Base-by-base conservation (phyloP, 2,888 invertebrate genomes). In the Meta bourneti region DNA sequence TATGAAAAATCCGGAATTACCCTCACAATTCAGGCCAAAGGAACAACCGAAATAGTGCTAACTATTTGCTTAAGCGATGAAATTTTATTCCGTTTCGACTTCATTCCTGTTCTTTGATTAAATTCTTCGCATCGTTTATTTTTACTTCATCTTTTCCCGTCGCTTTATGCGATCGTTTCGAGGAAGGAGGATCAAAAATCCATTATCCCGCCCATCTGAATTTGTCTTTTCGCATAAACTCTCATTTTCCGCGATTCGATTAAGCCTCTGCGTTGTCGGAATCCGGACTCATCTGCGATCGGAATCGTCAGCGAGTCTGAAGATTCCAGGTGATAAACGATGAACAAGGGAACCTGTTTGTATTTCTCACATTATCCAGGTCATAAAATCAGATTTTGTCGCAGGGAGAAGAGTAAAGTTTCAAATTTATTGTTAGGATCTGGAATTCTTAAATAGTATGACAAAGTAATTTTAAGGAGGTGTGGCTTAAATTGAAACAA, bases 161-260 rank as follows among this genome's bases (percentile, higher is more conserved):
- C 11, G 69, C 16, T 16, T 16, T 69, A 16, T 72, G 34, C 1
- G 20, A 78, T 78, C 78, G 16, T 52, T 48, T 51, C 13, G 49
- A 49, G 52, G 19, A n/a, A 8, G 52, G 51, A 78, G 51, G 78
- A 78, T 78, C 78, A 78, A 78, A 78, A 52, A 78, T 78, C 78
- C 78, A 78, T 78, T 52, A 78, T 7, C 19, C n/a, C 13, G 52
- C 19, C n/a, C 78, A 78, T 52, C n/a, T n/a, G 78, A 52, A 52
- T 78, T 78, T 78, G 19, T 78, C 72, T 72, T 78, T 2, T n/a
- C 51, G 52, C 52, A 52, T 78, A 61, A 61, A 61, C 61, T 61
- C 61, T 61, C 61, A 61, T 61, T 61, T 61, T 19, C 52, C n/a
- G 49, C 52, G n/a, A 51, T 78, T 78, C 78, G 78, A 78, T 78